Evolutionary conservation across 2,113 vertebrate genomes (phyloP).

Genomic region (Procavia capensis): DNA sequence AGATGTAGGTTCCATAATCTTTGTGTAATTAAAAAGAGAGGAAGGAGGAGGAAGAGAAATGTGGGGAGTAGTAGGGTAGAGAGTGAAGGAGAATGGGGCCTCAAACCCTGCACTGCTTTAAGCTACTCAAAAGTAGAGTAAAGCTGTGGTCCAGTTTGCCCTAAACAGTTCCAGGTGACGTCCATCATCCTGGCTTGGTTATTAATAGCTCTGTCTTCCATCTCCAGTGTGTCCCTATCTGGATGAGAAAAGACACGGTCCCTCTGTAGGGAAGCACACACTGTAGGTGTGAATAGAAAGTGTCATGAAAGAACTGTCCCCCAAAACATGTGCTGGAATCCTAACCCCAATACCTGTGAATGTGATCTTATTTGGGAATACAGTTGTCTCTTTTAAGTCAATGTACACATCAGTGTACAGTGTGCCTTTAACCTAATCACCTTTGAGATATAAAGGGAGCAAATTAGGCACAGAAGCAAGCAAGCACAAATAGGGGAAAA

Average conservation of each 20-base stretch:
- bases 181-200: neutral
- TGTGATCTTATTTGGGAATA: too few species aligned
- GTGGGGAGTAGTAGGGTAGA: neutral
- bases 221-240: fast-evolving
- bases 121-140: too few species aligned
- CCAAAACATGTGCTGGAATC: too few species aligned
- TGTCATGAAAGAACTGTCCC: too few species aligned
- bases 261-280: neutral
- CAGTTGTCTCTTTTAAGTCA: too few species aligned
- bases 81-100: neutral
- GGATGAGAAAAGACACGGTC: fast-evolving
- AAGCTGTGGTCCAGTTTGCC: neutral
- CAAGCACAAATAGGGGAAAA: too few species aligned
- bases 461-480: too few species aligned
- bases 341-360: too few species aligned
- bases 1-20: fast-evolving
- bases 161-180: neutral
- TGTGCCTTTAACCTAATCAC: too few species aligned
- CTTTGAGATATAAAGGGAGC: too few species aligned
- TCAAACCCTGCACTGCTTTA: fast-evolving
- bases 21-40: too few species aligned
- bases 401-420: too few species aligned
- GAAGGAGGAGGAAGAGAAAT: neutral
- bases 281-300: fast-evolving
- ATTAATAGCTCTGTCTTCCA: fast-evolving